These are phyloP conservation scores for Aleadryas rufinucha DNA, from an alignment of 2,113 vertebrate genomes.

Conservation along the genomic window DNA sequence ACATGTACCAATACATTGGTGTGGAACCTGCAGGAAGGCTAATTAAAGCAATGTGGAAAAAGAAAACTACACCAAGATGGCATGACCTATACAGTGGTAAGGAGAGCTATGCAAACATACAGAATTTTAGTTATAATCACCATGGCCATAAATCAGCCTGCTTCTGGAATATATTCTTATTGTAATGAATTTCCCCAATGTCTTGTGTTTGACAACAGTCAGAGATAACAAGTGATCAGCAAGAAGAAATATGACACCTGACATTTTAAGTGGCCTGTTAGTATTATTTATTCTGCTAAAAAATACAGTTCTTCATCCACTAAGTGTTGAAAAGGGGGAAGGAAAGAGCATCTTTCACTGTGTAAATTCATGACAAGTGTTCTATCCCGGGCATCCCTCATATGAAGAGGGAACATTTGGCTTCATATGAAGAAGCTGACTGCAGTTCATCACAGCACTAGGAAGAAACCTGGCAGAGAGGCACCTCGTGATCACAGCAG, in stretches of 20 bases:
- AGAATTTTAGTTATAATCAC: not conserved
- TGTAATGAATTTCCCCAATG: not conserved
- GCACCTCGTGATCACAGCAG: not conserved
- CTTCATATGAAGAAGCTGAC: not conserved
- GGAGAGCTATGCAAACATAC: not conserved
- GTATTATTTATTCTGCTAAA: conserved; percentile 20
- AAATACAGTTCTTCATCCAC: not conserved
- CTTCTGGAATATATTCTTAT: not conserved
- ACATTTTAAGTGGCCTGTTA: conserved; percentile 1
- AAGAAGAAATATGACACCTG: not conserved
- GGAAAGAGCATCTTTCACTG: not conserved
- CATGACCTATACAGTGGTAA: not conserved
- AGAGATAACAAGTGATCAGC: not conserved
- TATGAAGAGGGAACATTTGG: not conserved
- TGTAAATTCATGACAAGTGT: not conserved
- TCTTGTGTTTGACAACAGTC: conserved; percentile 17
- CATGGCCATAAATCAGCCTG: not conserved
- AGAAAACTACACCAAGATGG: not conserved
- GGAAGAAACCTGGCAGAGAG: not conserved
- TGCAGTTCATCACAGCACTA: not conserved
- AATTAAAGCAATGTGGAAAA: not conserved
- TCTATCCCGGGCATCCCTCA: not conserved
- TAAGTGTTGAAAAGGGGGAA: not conserved
- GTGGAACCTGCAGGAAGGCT: not conserved
- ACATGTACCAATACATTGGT: not conserved